Conservation (phyloP, 2,113 vertebrate species). For the Nothobranchius furzeri region DNA sequence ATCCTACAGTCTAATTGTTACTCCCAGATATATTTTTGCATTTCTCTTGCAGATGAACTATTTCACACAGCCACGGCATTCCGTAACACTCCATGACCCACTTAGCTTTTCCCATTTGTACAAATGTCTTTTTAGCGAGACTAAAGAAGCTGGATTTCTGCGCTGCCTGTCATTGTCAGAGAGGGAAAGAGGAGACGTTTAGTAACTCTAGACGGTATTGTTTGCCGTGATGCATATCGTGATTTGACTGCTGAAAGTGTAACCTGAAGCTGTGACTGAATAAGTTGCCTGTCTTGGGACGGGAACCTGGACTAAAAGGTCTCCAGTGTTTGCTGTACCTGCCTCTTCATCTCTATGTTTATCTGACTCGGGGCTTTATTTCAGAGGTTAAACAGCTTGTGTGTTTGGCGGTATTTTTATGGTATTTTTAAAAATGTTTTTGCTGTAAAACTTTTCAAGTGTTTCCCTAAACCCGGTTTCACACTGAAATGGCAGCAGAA, state of each 20-base stretch:
- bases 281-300: constrained; percentile 17
- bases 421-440: too few species aligned
- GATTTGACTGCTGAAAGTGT: not conserved
- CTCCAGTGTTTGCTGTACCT: not conserved
- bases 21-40: too few species aligned
- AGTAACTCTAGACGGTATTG: constrained; percentile 10
- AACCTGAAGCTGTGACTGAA: constrained; percentile 24
- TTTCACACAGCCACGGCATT: constrained; percentile 8
- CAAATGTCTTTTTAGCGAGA: constrained; percentile 43
- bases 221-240: constrained; percentile 12
- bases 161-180: constrained; percentile 22
- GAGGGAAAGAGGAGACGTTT: constrained; percentile 9
- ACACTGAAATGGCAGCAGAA: too few species aligned
- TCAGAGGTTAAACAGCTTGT: too few species aligned
- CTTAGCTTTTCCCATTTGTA: constrained; percentile 44
- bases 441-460: too few species aligned
- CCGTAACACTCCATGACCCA: constrained; percentile 54
- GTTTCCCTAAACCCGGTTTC: too few species aligned
- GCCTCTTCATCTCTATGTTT: not conserved
- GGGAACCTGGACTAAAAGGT: constrained; percentile 13
- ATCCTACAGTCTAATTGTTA: not conserved
- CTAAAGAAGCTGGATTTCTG: constrained; percentile 33
- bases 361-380: too few species aligned
- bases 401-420: too few species aligned
- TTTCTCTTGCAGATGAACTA: constrained; percentile 1